Conservation (phyloP, 1,140 invertebrate species). For the Lasioglossum albipes region DNA sequence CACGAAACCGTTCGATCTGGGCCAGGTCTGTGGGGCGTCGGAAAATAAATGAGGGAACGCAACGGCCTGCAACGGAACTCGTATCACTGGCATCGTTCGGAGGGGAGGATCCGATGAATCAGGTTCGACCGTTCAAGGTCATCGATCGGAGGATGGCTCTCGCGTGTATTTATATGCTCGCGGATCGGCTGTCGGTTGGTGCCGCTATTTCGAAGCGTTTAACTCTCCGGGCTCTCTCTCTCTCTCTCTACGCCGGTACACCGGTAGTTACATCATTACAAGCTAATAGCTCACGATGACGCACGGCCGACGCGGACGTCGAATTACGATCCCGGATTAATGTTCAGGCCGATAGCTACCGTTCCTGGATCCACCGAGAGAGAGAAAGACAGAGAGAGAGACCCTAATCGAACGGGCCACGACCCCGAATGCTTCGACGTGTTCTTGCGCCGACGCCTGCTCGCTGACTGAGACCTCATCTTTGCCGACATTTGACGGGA, state of each 20-base stretch:
- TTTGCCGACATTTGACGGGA: neutral
- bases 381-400: no score
- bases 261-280: conserved; percentile 48
- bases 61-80: no score
- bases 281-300: conserved; percentile 41
- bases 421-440: neutral
- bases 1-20: no score
- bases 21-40: no score
- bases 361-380: neutral
- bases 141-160: conserved; percentile 1
- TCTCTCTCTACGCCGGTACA: neutral
- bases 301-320: conserved; percentile 5
- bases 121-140: conserved; percentile 29
- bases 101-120: neutral
- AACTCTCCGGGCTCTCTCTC: no score
- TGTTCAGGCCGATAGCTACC: conserved; percentile 13
- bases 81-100: no score
- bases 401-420: neutral
- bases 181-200: neutral
- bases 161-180: neutral
- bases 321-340: conserved; percentile 36
- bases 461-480: neutral
- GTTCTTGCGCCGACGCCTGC: neutral
- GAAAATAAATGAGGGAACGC: no score
- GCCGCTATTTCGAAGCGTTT: no score